These are phyloP conservation scores for Periplaneta americana DNA, from an alignment of 1,140 invertebrate genomes.

Conservation along the genomic window DNA sequence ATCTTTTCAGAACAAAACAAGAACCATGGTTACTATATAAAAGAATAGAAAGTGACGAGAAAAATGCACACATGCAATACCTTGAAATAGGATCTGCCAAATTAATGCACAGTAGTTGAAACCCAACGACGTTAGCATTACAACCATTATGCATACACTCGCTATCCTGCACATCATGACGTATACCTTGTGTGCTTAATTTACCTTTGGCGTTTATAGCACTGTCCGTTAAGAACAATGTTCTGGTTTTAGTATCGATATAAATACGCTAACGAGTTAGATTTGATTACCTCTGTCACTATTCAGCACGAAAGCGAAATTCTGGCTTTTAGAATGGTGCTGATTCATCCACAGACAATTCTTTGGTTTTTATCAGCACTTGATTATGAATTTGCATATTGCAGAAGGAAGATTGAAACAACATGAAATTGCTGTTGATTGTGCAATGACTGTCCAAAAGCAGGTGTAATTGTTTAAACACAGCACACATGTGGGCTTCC, in stretches of 20 bases:
- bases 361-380: neutral
- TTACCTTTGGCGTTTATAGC: too few relatives aligned
- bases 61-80: too few relatives aligned
- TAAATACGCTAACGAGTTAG: neutral
- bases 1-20: too few relatives aligned
- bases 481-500: neutral
- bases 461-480: too few relatives aligned
- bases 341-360: neutral
- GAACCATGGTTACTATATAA: too few relatives aligned
- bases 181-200: too few relatives aligned
- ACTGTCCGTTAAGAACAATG: neutral
- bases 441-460: neutral
- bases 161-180: too few relatives aligned
- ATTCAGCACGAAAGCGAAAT: neutral
- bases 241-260: neutral
- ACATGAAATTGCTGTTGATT: neutral
- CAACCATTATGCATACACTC: too few relatives aligned
- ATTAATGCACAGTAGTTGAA: too few relatives aligned
- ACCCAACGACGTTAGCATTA: too few relatives aligned
- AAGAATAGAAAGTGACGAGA: too few relatives aligned
- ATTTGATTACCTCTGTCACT: neutral
- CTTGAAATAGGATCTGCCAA: too few relatives aligned
- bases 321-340: neutral
- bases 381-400: neutral
- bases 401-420: neutral